Evolutionary conservation across 2,797 vertebrate species (phyloP), one percentile per base, ranked within the genome.

Genomic region (Spinibarbus caldwelli): DNA sequence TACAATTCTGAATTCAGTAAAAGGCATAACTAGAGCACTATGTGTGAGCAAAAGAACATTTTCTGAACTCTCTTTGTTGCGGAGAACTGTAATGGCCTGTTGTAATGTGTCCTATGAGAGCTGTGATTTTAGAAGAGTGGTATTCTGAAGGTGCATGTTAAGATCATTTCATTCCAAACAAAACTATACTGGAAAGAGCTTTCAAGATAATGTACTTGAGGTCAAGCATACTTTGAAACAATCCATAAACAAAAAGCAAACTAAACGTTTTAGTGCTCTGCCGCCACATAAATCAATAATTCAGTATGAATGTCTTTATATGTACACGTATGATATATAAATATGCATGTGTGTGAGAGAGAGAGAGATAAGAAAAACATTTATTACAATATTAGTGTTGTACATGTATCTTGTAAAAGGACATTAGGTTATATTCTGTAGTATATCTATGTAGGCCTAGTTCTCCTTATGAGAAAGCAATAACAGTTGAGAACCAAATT

Each of bases 151-250:
- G 64, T 57, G 49, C 64, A 41, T 45, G 47, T 78, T 52, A 57
- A 57, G 75, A 84, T 70, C 47, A 45, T 84, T 84, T 84, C 26
- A 78, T 78, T 84, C 36, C 75, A 31, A 57, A 84, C 79, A 68
- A n/a, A n/a, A n/a, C 78, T 84, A 84, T 54, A 26, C 75, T 59
- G 75, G 62, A 78, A 70, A 78, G 75, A 84, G 75, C 83, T 84
- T 78, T 84, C 59, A 78, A 70, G 83, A 70, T 84, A 84, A 84
- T 84, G 47, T 34, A 78, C 75, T 84, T 78, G 64, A 68, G 75
- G 47, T 84, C 75, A n/a, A 78, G 78, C 23, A 84, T 21, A 36
- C 73, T 84, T 67, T 68, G 29, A 26, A 59, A 57, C 49, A 70
- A 68, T 41, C 82, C 36, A 84, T 68, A 70, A 77, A 78, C 47